These are phyloP conservation scores for Ahaetulla prasina DNA, from an alignment of 2,113 vertebrate species.

Conservation along the genomic window DNA sequence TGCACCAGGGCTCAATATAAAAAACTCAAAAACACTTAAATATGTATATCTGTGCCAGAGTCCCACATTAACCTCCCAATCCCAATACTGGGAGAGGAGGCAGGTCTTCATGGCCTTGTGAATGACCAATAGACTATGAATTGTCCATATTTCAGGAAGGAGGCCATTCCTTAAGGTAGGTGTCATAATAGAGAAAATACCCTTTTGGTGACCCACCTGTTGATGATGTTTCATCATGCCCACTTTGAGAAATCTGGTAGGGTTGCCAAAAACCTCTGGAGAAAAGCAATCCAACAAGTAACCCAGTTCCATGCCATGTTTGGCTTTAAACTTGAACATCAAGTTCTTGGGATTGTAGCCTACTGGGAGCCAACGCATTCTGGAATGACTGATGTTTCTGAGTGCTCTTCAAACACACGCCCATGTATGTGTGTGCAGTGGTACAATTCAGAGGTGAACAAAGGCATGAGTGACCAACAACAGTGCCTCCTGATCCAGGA, in stretches of 20 bases:
- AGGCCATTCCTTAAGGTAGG: background rate
- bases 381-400: background rate
- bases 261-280: background rate
- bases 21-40: background rate
- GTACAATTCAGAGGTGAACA: background rate
- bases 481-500: background rate
- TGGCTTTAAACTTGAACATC: background rate
- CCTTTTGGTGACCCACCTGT: background rate
- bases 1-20: background rate
- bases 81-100: background rate
- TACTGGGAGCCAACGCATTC: background rate
- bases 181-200: background rate
- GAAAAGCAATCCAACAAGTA: background rate
- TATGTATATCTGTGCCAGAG: background rate
- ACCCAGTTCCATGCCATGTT: background rate
- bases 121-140: background rate
- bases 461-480: background rate
- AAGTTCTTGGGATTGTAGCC: background rate
- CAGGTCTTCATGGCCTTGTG: background rate
- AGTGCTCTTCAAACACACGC: background rate
- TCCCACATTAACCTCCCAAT: background rate
- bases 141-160: background rate
- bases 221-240: background rate
- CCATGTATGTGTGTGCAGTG: background rate
- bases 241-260: background rate